Base-by-base conservation (phyloP, 2,113 vertebrate genomes). In the Jacana jacana region DNA sequence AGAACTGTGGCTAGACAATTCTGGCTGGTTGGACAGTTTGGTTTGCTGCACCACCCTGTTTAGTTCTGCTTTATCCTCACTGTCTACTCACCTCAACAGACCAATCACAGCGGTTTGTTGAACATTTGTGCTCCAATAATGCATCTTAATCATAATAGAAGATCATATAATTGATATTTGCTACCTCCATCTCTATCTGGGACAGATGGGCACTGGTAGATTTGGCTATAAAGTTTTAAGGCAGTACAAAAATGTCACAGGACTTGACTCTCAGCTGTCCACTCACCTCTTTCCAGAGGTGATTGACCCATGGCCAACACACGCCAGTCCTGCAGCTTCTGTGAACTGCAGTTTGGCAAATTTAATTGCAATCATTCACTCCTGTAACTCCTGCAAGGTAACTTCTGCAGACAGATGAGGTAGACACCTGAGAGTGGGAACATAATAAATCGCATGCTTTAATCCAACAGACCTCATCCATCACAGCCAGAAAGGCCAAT, bases 231-330 rank as follows among this genome's bases (percentile, higher is more conserved):
- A 51, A 44, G 39, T 40, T 63, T 73, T 35, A 81, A 44, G 33
- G 70, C 54, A 44, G 49, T 69, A 31, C 55, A 24, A n/a, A n/a
- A n/a, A n/a, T n/a, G n/a, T n/a, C n/a, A n/a, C n/a, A n/a, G n/a
- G n/a, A n/a, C n/a, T n/a, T n/a, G n/a, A 20, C 65, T 77, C 27
- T 81, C 54, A 69, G 54, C 24, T 55, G 33, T 18, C 55, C 51
- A 22, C 46, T 61, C 63, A 24, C 30, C 44, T 42, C 75, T 72
- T 49, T 40, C 55, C 31, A 69, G 44, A 64, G 28, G 31, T 22
- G 49, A 60, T 37, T 0, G 2, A 9, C 28, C 39, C 2, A 0
- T 27, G 49, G 25, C 0, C 1, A 81, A 71, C 35, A 31, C 20
- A 1, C 12, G 20, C 48, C 72, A 70, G 52, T 66, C 51, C 66